phyloP scores from a whole-genome alignment of 2,797 vertebrate genomes.

The Chaetophractus vellerosus region DNA sequence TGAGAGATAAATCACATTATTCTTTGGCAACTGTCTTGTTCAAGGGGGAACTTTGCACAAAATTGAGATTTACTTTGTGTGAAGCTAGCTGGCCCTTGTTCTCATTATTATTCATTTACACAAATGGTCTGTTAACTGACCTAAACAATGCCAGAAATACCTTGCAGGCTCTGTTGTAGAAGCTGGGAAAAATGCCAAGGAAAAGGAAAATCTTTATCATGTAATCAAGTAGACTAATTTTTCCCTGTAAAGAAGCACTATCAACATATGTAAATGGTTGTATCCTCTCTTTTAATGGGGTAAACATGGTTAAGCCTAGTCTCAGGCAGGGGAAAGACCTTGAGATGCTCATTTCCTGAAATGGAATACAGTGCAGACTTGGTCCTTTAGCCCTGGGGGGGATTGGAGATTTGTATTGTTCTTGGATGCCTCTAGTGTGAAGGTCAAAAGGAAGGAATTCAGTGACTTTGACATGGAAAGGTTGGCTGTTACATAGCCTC shows the following conservation, averaged over 20 bases:
- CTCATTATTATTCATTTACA: slow-evolving; percentile 38
- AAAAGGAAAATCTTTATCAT: slow-evolving; percentile 20
- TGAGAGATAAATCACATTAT: slow-evolving; percentile 79
- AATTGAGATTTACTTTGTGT: slow-evolving; percentile 28
- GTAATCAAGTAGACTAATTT: neutral
- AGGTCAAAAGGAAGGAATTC: slow-evolving; percentile 80
- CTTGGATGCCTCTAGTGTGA: slow-evolving; percentile 72
- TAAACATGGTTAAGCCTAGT: neutral
- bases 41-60: slow-evolving; percentile 60
- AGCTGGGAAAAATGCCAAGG: neutral
- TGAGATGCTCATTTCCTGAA: slow-evolving; percentile 58
- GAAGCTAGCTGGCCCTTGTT: slow-evolving; percentile 58
- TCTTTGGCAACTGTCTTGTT: slow-evolving; percentile 71
- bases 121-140: neutral
- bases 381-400: neutral
- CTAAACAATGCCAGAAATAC: slow-evolving; percentile 16
- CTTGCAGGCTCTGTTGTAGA: neutral
- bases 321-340: neutral
- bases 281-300: slow-evolving; percentile 27
- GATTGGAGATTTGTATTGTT: slow-evolving; percentile 75
- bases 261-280: neutral
- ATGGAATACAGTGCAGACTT: slow-evolving; percentile 22
- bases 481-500: slow-evolving; percentile 71
- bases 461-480: slow-evolving; percentile 76
- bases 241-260: neutral